Evolutionary conservation across 2,113 vertebrate species (phyloP), one percentile per base, ranked within the genome.

Genomic region (Corythaixoides concolor): DNA sequence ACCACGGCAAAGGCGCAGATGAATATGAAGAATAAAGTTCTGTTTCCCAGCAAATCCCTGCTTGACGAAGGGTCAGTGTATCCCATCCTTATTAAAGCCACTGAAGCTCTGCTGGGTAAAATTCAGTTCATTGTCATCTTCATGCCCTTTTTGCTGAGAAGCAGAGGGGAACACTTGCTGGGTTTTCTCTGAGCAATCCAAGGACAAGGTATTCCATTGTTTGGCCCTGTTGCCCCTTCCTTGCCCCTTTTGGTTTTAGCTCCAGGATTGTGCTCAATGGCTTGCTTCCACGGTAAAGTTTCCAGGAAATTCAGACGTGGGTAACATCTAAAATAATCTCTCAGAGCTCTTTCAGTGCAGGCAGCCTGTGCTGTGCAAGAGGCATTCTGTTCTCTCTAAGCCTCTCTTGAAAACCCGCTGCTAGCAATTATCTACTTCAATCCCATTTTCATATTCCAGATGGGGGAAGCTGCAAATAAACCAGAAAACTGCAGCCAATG

Each of bases 1-100:
- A 99, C 99, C 95, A 99, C 97, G 39, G 99, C 99, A 91, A 99
- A 99, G 89, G 99, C 99, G 98, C 99, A 99, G 98, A 99, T 99
- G 97, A 99, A 99, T 85, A 99, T 99, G 96, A 99, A 99, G 92
- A 99, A 99, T 97, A 99, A 98, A 95, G 99, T 99, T 97, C 99
- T 98, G 97, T 99, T 99, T 90, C 99, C 99, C 96, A 99, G 97
- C 96, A 99, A 94, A 93, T 99, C 99, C 97, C 99, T 98, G 96
- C 98, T 98, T 52, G 97, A 98, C 1, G 99, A 98, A 95, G 99
- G 99, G 97, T 99, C 99, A 55, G 98, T 91, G 98, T 99, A 99
- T 73, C 99, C 98, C 99, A 99, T 99, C 83, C 97, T 96, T 95
- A 96, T 87, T 75, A 93, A 91, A 95, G 95, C 95, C 88, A 90